These are phyloP conservation scores for Ariopsis seemanni DNA, from an alignment of 2,113 vertebrate genomes.

Conservation along the genomic window DNA sequence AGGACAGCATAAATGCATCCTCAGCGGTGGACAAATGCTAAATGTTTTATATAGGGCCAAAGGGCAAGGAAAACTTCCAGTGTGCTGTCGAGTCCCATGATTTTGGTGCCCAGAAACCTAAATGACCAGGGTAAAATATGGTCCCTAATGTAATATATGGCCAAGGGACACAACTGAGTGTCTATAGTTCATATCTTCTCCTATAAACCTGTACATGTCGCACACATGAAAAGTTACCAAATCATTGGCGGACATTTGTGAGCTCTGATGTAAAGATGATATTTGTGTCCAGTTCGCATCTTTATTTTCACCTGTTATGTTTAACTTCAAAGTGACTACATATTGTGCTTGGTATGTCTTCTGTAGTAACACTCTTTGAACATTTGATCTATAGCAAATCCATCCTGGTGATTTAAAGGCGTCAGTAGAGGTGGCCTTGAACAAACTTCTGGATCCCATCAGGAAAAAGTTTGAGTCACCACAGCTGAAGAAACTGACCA, in stretches of 20 bases:
- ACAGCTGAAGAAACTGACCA: slow-evolving; percentile 84
- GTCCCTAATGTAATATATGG: not conserved
- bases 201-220: not conserved
- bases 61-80: not conserved
- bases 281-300: not conserved
- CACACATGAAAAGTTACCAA: not conserved
- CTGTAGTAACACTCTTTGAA: not conserved
- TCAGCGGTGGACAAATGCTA: not conserved
- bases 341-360: not conserved
- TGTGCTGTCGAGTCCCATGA: not conserved
- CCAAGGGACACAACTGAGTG: not conserved
- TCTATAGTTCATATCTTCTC: not conserved
- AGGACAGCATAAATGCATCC: not conserved
- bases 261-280: not conserved
- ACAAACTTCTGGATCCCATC: slow-evolving; percentile 91
- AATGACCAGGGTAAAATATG: not conserved
- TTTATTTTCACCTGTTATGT: not conserved
- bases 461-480: slow-evolving; percentile 88
- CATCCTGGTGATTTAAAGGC: slow-evolving; percentile 96
- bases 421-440: slow-evolving; percentile 87
- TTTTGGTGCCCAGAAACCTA: not conserved
- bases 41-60: not conserved
- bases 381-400: slow-evolving; percentile 70
- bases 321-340: not conserved
- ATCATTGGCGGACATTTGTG: not conserved